Conservation (phyloP, 2,888 invertebrate species). For the Holacanthella duospinosa region DNA sequence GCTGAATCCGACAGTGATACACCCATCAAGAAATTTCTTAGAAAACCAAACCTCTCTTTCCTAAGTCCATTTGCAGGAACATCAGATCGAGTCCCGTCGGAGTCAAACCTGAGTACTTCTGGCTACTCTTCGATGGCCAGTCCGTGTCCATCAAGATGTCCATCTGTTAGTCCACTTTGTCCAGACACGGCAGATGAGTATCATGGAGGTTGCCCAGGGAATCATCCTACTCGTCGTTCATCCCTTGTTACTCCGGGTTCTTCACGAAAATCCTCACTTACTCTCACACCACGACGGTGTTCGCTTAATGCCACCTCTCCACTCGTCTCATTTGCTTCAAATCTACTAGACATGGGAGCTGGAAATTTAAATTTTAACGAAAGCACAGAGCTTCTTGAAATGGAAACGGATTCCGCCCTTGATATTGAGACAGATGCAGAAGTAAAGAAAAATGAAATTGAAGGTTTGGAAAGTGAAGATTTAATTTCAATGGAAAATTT, state of each 20-base stretch:
- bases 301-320: slow-evolving; percentile 47
- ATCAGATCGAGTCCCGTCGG: slow-evolving; percentile 61
- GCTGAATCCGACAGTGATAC: slow-evolving; percentile 41
- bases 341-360: background rate
- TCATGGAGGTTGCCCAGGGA: slow-evolving; percentile 19
- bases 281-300: slow-evolving; percentile 33
- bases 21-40: slow-evolving; percentile 45
- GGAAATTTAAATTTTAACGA: slow-evolving; percentile 12
- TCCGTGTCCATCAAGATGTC: slow-evolving; percentile 69
- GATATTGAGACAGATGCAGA: slow-evolving; percentile 30
- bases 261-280: slow-evolving; percentile 39
- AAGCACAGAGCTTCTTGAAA: slow-evolving; percentile 10
- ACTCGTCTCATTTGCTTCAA: slow-evolving; percentile 50
- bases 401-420: slow-evolving; percentile 34
- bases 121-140: slow-evolving; percentile 78
- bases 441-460: background rate
- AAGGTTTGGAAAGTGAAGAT: slow-evolving; percentile 10
- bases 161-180: slow-evolving; percentile 67
- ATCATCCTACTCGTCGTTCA: slow-evolving; percentile 23
- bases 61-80: slow-evolving; percentile 55
- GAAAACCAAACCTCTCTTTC: slow-evolving; percentile 53
- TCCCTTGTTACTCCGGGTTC: slow-evolving; percentile 34
- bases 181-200: slow-evolving; percentile 63
- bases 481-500: slow-evolving; percentile 27
- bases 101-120: slow-evolving; percentile 71